A percentile compares a stretch with the other conserved stretches of the same genome.
Conservation (phyloP, 2,797 vertebrate species). For the Scleropages formosus region DNA sequence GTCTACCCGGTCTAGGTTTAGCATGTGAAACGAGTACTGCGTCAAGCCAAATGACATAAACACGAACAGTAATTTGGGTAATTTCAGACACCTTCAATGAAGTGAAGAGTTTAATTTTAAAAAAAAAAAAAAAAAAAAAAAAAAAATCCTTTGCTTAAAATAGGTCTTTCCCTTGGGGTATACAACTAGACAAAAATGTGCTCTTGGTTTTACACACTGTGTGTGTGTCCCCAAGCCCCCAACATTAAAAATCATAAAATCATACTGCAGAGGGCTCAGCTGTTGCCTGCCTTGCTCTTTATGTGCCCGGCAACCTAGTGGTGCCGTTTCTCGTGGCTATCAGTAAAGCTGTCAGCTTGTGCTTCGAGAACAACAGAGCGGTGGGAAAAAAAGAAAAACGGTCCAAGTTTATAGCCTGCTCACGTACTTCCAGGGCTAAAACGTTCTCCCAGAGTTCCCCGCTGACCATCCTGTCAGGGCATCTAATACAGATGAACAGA, state of each 20-base stretch:
- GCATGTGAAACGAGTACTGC: too few species aligned
- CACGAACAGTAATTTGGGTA: background rate
- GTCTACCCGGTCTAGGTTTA: too few species aligned
- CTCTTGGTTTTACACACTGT: too few species aligned
- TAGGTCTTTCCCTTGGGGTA: background rate
- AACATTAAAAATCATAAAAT: too few species aligned
- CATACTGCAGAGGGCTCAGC: background rate
- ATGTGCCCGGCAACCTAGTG: background rate
- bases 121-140: background rate
- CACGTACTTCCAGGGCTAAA: constrained; percentile 9
- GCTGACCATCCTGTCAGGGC: background rate
- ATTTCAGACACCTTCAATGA: background rate
- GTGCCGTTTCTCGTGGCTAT: background rate
- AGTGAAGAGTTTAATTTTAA: background rate
- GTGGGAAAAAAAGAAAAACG: background rate
- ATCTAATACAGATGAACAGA: constrained; percentile 11
- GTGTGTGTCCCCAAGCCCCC: too few species aligned
- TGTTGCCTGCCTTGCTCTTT: background rate
- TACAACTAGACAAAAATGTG: too few species aligned
- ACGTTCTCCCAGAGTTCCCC: background rate
- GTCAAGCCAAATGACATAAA: too few species aligned
- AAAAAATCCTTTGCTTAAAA: background rate
- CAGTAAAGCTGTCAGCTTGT: constrained; percentile 10
- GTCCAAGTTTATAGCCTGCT: constrained; percentile 1
- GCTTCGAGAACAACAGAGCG: background rate